Evolutionary conservation across 2,113 vertebrate species (phyloP).

Genomic region (Beaufortia kweichowensis): DNA sequence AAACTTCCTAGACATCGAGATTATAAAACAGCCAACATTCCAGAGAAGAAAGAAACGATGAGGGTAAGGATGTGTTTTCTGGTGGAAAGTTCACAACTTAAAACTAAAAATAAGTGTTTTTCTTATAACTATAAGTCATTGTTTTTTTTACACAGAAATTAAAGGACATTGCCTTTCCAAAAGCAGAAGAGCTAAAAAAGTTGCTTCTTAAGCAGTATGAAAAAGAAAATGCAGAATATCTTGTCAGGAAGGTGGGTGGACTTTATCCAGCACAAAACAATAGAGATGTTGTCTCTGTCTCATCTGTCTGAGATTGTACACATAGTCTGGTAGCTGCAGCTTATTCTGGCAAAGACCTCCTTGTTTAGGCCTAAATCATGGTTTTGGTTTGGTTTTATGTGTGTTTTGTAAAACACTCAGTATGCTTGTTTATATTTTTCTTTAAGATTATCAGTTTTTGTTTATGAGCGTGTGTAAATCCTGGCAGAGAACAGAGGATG

Average conservation of each 20-base stretch:
- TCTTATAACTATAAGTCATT: background rate
- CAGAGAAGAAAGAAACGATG: constrained; percentile 91
- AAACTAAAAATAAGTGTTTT: background rate
- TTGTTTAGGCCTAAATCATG: too few relatives aligned
- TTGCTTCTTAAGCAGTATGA: constrained; percentile 87
- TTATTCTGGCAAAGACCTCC: too few relatives aligned
- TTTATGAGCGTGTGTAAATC: background rate
- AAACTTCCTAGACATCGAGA: constrained; percentile 94
- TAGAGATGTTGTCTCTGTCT: background rate
- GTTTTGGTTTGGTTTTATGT: too few relatives aligned
- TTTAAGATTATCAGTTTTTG: background rate
- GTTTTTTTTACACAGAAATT: constrained; percentile 78
- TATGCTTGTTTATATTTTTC: too few relatives aligned
- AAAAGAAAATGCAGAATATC: constrained; percentile 83
- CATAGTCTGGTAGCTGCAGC: too few relatives aligned
- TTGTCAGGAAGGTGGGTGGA: constrained; percentile 81
- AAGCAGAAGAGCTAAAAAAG: constrained; percentile 91
- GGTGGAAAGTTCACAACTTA: background rate
- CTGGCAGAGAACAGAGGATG: constrained; percentile 75
- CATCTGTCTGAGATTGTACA: too few relatives aligned
- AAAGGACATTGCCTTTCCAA: constrained; percentile 92
- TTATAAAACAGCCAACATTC: constrained; percentile 84
- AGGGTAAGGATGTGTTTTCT: constrained; percentile 73
- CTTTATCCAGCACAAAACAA: background rate
- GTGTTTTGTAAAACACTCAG: too few relatives aligned